These are phyloP conservation scores for Mungos mungo DNA, from an alignment of 2,113 vertebrate species.

Conservation along the genomic window DNA sequence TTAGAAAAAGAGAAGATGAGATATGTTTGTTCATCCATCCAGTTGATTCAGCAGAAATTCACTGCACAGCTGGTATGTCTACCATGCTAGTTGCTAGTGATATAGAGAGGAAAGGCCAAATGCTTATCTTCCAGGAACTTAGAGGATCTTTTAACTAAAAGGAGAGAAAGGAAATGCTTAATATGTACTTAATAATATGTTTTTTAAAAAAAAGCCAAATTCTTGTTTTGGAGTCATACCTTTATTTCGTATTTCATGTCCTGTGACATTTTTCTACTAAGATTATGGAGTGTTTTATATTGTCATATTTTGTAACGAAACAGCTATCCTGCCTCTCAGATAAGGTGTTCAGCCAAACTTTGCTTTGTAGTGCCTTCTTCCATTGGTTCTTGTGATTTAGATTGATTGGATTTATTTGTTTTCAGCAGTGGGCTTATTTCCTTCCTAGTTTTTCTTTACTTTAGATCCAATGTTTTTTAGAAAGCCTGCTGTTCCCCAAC, in stretches of 20 bases:
- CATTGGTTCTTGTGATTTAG: not conserved
- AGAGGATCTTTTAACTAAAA: not conserved
- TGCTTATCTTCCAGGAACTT: not conserved
- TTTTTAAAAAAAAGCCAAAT: not conserved
- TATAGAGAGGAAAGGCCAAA: not conserved
- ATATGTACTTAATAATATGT: not conserved
- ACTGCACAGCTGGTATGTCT: not conserved
- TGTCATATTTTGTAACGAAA: not conserved
- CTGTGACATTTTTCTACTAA: not conserved
- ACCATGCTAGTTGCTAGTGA: not conserved
- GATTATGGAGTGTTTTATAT: not conserved
- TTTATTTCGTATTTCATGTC: not conserved
- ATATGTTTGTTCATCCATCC: not conserved
- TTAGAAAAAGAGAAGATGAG: constrained; percentile 21
- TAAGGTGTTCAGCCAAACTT: not conserved
- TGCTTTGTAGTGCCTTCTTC: not conserved
- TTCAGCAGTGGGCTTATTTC: constrained; percentile 39
- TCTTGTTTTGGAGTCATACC: not conserved
- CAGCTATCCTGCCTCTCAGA: not conserved
- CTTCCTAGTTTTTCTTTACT: constrained; percentile 30
- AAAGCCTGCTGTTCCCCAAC: not conserved
- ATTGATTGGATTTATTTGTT: constrained; percentile 29
- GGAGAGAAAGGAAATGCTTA: not conserved
- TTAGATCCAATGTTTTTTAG: not conserved
- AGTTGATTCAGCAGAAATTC: constrained; percentile 1